phyloP scores from a whole-genome alignment of 2,888 invertebrate species.

The Oxycera nigricornis region DNA sequence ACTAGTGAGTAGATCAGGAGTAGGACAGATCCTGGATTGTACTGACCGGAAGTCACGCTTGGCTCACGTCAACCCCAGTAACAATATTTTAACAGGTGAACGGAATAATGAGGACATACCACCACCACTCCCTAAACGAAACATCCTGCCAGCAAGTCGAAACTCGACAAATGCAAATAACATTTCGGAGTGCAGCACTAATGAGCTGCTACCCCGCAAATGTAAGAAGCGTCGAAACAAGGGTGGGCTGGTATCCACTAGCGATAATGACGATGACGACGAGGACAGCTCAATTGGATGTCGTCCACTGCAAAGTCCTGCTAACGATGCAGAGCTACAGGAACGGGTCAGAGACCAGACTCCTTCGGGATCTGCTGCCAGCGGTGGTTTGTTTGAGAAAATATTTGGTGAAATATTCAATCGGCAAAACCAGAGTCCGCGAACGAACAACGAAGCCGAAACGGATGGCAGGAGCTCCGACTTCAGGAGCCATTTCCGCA shows the following conservation, averaged over 20 bases:
- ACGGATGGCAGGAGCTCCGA: not conserved
- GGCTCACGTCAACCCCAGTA: slow-evolving; percentile 47
- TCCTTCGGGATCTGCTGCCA: not conserved
- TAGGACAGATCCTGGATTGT: not conserved
- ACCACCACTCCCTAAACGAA: slow-evolving; percentile 42
- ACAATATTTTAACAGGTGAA: slow-evolving; percentile 48
- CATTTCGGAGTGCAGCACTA: slow-evolving; percentile 50
- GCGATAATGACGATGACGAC: slow-evolving; percentile 31
- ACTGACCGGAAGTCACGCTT: not conserved
- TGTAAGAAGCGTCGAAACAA: slow-evolving; percentile 24
- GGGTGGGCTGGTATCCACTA: not conserved
- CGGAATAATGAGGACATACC: slow-evolving; percentile 24
- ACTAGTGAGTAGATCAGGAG: too few species aligned
- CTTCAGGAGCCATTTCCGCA: slow-evolving; percentile 26
- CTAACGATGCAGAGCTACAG: slow-evolving; percentile 5
- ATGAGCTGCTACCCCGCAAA: slow-evolving; percentile 48
- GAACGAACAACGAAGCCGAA: not conserved
- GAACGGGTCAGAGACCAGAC: not conserved
- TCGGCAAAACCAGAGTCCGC: not conserved
- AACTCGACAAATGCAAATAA: slow-evolving; percentile 48
- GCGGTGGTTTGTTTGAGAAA: slow-evolving; percentile 43
- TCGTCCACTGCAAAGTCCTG: slow-evolving; percentile 5
- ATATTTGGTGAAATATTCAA: slow-evolving; percentile 46
- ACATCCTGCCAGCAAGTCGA: slow-evolving; percentile 31
- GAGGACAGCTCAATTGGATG: slow-evolving; percentile 31